phyloP scores from a whole-genome alignment of 2,888 invertebrate genomes.

The Drosophila lacicola region DNA sequence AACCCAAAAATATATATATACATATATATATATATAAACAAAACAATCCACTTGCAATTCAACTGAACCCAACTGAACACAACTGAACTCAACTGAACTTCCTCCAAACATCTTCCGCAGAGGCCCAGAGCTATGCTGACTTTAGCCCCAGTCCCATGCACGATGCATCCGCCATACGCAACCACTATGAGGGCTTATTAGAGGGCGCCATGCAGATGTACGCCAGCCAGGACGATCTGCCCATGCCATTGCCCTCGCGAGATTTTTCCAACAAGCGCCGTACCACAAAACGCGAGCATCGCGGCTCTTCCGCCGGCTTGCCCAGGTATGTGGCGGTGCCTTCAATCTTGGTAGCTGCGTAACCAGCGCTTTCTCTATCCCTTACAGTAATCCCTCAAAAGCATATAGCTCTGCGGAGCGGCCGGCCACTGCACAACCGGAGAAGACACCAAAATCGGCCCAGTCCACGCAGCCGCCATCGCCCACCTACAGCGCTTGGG shows the following conservation, averaged over 20 bases:
- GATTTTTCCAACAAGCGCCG: slow-evolving; percentile 81
- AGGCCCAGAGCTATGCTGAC: slow-evolving; percentile 64
- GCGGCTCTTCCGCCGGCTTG: slow-evolving; percentile 84
- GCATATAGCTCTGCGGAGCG: slow-evolving; percentile 70
- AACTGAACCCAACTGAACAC: slow-evolving; percentile 34
- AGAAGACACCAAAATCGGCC: slow-evolving; percentile 79
- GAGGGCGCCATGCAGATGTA: slow-evolving; percentile 85
- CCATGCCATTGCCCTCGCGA: slow-evolving; percentile 82
- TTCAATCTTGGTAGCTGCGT: not conserved
- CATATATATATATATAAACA: too few species aligned
- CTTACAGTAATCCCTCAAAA: slow-evolving; percentile 70
- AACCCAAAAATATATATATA: not conserved
- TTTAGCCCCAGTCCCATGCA: slow-evolving; percentile 81
- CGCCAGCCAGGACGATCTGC: slow-evolving; percentile 83
- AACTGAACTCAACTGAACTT: slow-evolving; percentile 59
- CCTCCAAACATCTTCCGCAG: slow-evolving; percentile 75
- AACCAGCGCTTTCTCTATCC: not conserved
- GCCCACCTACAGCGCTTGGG: slow-evolving; percentile 86
- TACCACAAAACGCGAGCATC: slow-evolving; percentile 80
- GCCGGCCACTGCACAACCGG: slow-evolving; percentile 84
- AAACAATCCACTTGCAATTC: slow-evolving; percentile 47
- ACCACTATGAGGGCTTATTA: slow-evolving; percentile 84
- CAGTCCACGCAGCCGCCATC: slow-evolving; percentile 84
- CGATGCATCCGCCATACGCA: slow-evolving; percentile 84
- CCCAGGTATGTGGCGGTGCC: slow-evolving; percentile 66